Evolutionary conservation across 2,888 invertebrate genomes (phyloP).

Genomic region (Rhyacophila evoluta): DNA sequence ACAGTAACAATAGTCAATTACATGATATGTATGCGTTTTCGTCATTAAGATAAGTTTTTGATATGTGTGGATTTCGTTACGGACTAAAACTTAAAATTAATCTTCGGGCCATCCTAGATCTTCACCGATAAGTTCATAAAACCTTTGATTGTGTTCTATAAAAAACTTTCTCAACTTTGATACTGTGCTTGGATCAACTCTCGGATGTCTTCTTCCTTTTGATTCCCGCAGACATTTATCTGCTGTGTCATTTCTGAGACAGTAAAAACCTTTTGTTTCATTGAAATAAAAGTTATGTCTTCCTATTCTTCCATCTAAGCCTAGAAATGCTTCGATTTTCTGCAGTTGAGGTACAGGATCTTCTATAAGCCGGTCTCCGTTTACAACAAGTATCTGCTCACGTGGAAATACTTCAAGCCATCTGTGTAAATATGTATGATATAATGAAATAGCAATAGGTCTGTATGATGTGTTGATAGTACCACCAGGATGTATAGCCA

Average conservation of each 20-base stretch:
- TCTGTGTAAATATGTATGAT: conserved; percentile 88
- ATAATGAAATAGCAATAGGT: conserved; percentile 90
- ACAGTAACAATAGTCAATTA: conserved; percentile 5
- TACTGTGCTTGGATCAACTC: conserved; percentile 83
- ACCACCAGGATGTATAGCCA: conserved; percentile 84
- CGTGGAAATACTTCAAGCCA: conserved; percentile 96
- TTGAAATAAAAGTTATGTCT: conserved; percentile 96
- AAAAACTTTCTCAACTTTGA: conserved; percentile 87
- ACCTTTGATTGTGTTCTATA: conserved; percentile 90
- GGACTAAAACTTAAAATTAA: conserved; percentile 59
- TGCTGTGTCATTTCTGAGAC: conserved; percentile 85
- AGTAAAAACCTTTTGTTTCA: conserved; percentile 96
- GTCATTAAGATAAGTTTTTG: conserved; percentile 38
- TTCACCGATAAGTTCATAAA: conserved; percentile 92
- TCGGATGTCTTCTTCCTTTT: conserved; percentile 85
- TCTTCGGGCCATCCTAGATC: conserved; percentile 95
- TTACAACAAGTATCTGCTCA: conserved; percentile 93
- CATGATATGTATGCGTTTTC: conserved; percentile 53
- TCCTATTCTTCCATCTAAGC: conserved; percentile 74
- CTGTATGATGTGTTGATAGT: conserved; percentile 86
- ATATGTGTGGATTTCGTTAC: conserved; percentile 51
- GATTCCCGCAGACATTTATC: conserved; percentile 88
- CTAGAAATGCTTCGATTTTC: conserved; percentile 89
- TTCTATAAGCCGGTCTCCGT: conserved; percentile 91
- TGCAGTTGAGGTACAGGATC: conserved; percentile 90